Base-by-base conservation (phyloP, 2,113 vertebrate genomes). In the Rhinoderma darwinii region DNA sequence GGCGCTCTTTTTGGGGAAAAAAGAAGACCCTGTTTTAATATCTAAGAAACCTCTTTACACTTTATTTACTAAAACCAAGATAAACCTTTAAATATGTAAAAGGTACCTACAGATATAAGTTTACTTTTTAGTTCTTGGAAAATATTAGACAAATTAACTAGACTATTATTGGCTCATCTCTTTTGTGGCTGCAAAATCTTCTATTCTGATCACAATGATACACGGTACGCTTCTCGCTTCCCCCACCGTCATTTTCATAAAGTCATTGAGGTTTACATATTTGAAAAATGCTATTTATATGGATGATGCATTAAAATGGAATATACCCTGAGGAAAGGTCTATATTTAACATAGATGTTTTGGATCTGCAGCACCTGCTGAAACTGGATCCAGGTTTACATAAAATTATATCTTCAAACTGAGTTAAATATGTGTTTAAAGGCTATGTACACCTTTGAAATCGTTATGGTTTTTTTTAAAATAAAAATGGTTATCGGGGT, bases 211-310 rank as follows among this genome's bases (percentile, higher is more conserved):
- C 2, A 30, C n/a, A 32, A 32, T 35, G 51, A 32, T 50, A 77
- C 15, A 30, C 17, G 22, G 30, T 76, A 8, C 10, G 27, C n/a
- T 77, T 32, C 47, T 50, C 15, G 32, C 17, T 10, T 77, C 15
- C 27, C 44, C 75, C 32, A 7, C 17, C 30, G 20, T 77, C 5
- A 77, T 51, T 77, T 47, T 75, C 41, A 47, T 43, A 41, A 43
- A 74, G 39, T 4, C 37, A 8, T 12, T 75, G 14, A 8, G n/a
- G 43, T 76, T n/a, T 51, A 77, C 30, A 35, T 35, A 77, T 20
- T 51, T 8, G 32, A 25, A 50, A 74, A 76, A 76, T 76, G 74
- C 27, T 51, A 50, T 77, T 77, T 77, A 30, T 77, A 51, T 11
- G 8, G 14, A 17, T 51, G 27, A 77, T 77, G 75, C 44, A 51